Conservation (phyloP, 1,140 invertebrate species). For the Dendroctonus valens region DNA sequence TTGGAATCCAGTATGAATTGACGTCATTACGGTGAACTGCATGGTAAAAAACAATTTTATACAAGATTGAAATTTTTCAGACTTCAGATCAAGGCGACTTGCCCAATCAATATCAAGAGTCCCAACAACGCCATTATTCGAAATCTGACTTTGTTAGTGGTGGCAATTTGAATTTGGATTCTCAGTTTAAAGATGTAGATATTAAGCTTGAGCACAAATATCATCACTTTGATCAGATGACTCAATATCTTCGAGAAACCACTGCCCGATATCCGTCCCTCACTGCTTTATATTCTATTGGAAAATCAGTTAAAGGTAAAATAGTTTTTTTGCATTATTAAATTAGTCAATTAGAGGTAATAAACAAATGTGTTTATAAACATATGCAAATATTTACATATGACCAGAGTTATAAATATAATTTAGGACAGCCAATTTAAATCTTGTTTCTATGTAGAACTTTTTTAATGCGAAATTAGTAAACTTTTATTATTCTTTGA, state of each 20-base stretch:
- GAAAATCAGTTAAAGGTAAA: slow-evolving; percentile 70
- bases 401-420: no score
- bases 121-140: slow-evolving; percentile 16
- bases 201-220: slow-evolving; percentile 74
- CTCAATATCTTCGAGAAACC: slow-evolving; percentile 74
- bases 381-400: no score
- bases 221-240: slow-evolving; percentile 86
- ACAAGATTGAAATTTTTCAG: neutral
- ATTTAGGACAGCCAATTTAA: no score
- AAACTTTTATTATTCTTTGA: no score
- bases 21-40: no score
- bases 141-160: slow-evolving; percentile 15
- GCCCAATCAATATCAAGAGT: slow-evolving; percentile 10
- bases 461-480: no score
- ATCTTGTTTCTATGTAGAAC: no score
- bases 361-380: neutral
- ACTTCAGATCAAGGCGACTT: neutral
- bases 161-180: slow-evolving; percentile 21
- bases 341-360: neutral
- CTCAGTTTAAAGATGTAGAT: slow-evolving; percentile 9
- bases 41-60: no score
- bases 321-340: neutral
- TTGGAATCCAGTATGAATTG: no score
- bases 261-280: slow-evolving; percentile 79
- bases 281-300: slow-evolving; percentile 87